These are phyloP conservation scores for Selene dorsalis DNA, from an alignment of 2,797 vertebrate genomes.

Conservation along the genomic window DNA sequence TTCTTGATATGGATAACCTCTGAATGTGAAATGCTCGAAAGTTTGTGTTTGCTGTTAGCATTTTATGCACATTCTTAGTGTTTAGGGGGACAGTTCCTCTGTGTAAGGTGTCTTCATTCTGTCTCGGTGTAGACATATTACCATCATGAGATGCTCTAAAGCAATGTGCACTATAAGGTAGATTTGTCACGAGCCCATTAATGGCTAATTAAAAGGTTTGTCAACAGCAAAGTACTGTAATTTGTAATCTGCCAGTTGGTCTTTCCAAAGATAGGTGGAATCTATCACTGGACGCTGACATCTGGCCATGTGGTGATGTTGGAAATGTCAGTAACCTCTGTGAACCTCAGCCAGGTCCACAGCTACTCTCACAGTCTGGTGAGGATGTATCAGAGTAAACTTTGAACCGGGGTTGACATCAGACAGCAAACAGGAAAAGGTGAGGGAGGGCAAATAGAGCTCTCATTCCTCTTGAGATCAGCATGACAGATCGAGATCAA, in stretches of 20 bases:
- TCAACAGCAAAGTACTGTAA: conserved; percentile 21
- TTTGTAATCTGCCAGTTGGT: conserved; percentile 4
- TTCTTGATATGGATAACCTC: not conserved
- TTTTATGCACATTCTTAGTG: not conserved
- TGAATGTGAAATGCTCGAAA: not conserved
- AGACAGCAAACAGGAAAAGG: conserved; percentile 48
- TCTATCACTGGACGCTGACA: conserved; percentile 31
- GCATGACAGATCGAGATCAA: not conserved
- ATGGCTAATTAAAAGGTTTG: conserved; percentile 30
- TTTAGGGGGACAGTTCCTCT: conserved; percentile 3
- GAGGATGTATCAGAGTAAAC: conserved; percentile 50
- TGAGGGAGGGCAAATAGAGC: conserved; percentile 10
- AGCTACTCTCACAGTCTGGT: conserved; percentile 43
- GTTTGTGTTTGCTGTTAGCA: not conserved
- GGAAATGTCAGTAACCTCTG: conserved; percentile 49
- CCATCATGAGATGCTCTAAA: conserved; percentile 12
- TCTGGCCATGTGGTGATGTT: conserved; percentile 49
- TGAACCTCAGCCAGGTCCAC: conserved; percentile 45
- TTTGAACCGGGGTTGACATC: conserved; percentile 32
- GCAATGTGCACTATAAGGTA: conserved; percentile 1
- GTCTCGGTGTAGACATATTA: too few relatives aligned
- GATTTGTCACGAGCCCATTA: conserved; percentile 28
- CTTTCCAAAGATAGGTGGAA: conserved; percentile 10
- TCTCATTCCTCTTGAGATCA: not conserved
- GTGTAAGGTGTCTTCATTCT: conserved; percentile 2